These are phyloP conservation scores for Thinocorus orbignyianus DNA, from an alignment of 2,113 vertebrate species.

Conservation along the genomic window DNA sequence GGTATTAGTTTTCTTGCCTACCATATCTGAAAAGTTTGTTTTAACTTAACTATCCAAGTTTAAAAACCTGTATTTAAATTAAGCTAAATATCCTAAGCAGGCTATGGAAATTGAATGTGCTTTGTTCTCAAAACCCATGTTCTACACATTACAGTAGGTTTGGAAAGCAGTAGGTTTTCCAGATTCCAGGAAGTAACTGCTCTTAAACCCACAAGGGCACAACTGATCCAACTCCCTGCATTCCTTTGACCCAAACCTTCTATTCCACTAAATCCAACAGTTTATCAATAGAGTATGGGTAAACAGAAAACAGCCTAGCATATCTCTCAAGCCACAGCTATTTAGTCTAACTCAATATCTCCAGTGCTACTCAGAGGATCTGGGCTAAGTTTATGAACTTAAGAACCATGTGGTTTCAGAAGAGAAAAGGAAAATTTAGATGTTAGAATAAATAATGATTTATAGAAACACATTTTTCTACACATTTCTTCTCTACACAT, in stretches of 20 bases:
- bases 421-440: not conserved
- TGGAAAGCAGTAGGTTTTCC: not conserved
- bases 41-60: not conserved
- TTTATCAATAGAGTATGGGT: not conserved
- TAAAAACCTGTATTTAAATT: not conserved
- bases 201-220: not conserved
- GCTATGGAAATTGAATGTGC: not conserved
- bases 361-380: not conserved
- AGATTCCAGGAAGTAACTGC: not conserved
- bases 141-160: not conserved
- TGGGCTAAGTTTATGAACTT: not conserved
- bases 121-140: not conserved
- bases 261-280: not conserved
- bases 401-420: not conserved
- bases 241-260: not conserved
- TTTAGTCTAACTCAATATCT: not conserved
- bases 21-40: not conserved
- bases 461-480: slow-evolving; percentile 48
- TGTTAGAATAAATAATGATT: not conserved
- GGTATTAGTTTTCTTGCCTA: not conserved
- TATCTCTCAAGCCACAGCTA: not conserved
- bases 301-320: not conserved
- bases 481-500: slow-evolving; percentile 37
- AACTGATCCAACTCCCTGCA: not conserved
- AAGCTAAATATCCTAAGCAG: not conserved